Base-by-base conservation (phyloP, 1,140 invertebrate species). In the Drosophila orosa region DNA sequence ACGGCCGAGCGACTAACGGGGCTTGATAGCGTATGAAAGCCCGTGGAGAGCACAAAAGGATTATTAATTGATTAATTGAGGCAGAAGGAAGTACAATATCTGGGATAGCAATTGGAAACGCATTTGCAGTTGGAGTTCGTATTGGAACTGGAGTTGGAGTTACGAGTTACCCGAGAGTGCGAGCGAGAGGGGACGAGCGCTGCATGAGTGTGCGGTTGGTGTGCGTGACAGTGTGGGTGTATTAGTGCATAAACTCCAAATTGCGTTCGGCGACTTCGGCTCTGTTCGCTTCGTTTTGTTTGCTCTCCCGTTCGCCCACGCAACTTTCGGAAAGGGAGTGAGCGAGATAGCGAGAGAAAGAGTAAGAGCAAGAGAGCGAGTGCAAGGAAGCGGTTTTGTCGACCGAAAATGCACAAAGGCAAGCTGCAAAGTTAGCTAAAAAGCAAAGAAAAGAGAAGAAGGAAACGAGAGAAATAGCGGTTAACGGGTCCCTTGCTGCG, bases 271-370 rank as follows among this genome's bases (percentile, higher is more conserved):
- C 3, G 10, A 29, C 29, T 31, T 54, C 50, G 50, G 29, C 50
- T n/a, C 29, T 37, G 40, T 22, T 66, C 42, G 75, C 48, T 61
- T 71, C 29, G 31, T 77, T 61, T 37, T 37, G 47, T 31, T 65
- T 42, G 59, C 40, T 55, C 62, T 67, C 56, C 61, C 66, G 55
- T 59, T 81, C 74, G 66, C 83, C 83, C 86, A 86, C 83, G 83
- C 83, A 31, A 60, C 50, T 54, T 54, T 22, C 47, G 10, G 25
- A 33, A 25, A 61, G 57, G 52, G 50, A 55, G 40, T 44, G 42
- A 44, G 45, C 62, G 17, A 48, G 68, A 60, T 37, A 63, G 58
- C 42, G 9, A 61, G 47, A 50, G 55, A 52, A 56, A 57, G 54
- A 52, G 63, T 39, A 45, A 15, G 40, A 59, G 29, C n/a, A 19